phyloP scores from a whole-genome alignment of 2,888 invertebrate species.

The Chymomyza procnemis region DNA sequence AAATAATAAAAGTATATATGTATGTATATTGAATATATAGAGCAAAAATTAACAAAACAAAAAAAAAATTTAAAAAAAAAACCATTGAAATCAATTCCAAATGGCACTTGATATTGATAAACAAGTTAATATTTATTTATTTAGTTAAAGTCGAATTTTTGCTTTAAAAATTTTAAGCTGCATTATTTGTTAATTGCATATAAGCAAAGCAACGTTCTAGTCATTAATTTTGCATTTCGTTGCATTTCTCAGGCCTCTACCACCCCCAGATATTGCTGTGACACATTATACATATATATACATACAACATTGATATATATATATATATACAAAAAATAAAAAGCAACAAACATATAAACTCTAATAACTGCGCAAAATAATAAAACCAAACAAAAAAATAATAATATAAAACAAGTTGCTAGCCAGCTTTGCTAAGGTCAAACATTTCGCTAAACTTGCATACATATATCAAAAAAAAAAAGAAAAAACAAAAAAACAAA shows the following conservation, averaged over 20 bases:
- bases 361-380: constrained; percentile 37
- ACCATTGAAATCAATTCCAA: neutral
- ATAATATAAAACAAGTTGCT: constrained; percentile 12
- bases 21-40: constrained; percentile 2
- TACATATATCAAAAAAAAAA: neutral
- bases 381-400: constrained; percentile 2
- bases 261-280: constrained; percentile 50
- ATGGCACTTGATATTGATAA: constrained; percentile 27
- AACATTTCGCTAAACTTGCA: constrained; percentile 8
- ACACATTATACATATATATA: constrained; percentile 21
- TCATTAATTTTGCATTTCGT: constrained; percentile 7
- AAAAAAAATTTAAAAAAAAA: too few species aligned
- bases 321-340: constrained; percentile 1
- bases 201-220: constrained; percentile 1
- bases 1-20: constrained; percentile 7
- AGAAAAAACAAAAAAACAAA: neutral
- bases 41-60: neutral
- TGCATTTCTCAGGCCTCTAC: constrained; percentile 41
- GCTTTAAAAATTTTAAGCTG: constrained; percentile 7
- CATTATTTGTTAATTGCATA: neutral
- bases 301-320: constrained; percentile 9
- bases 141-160: neutral
- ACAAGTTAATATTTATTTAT: constrained; percentile 25
- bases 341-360: constrained; percentile 3
- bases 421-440: constrained; percentile 46